phyloP scores from a whole-genome alignment of 2,888 invertebrate genomes.

The Augiades crinisus region DNA sequence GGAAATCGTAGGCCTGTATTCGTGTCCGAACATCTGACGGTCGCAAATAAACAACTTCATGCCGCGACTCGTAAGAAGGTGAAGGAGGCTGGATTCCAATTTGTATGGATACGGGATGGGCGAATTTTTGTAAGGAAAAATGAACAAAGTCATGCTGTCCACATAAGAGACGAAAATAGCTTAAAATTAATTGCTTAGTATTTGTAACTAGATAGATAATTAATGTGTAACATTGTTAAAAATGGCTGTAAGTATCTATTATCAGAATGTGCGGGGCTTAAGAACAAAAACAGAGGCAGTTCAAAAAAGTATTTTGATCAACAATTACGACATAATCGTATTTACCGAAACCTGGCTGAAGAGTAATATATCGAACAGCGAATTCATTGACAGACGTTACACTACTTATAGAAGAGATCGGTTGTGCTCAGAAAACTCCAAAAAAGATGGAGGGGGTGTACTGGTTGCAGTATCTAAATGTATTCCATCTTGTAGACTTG shows the following conservation, averaged over 20 bases:
- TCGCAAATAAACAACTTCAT: conserved; percentile 1
- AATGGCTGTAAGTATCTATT: conserved; percentile 7
- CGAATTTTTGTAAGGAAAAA: conserved; percentile 5
- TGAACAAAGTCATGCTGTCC: conserved; percentile 7
- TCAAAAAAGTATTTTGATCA: conserved; percentile 1
- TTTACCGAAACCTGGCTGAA: conserved; percentile 17
- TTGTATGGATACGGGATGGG: conserved; percentile 4
- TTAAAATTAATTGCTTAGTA: not conserved
- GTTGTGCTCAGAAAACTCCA: not conserved
- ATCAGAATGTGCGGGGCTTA: conserved; percentile 9
- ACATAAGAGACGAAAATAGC: not conserved
- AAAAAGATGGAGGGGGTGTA: conserved; percentile 26
- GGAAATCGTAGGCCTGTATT: conserved; percentile 2
- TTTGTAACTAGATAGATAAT: not conserved
- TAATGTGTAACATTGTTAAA: not conserved
- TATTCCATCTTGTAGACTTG: conserved; percentile 9
- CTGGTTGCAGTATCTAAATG: conserved; percentile 16
- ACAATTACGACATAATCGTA: not conserved
- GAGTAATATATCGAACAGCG: not conserved
- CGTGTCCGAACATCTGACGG: conserved; percentile 4
- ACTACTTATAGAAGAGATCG: conserved; percentile 2
- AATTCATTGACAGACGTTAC: conserved; percentile 11
- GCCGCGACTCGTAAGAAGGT: conserved; percentile 5
- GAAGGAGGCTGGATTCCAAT: conserved; percentile 3
- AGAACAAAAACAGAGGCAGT: conserved; percentile 8